These are phyloP conservation scores for Dryobota labecula DNA, from an alignment of 2,888 invertebrate genomes.

Conservation along the genomic window DNA sequence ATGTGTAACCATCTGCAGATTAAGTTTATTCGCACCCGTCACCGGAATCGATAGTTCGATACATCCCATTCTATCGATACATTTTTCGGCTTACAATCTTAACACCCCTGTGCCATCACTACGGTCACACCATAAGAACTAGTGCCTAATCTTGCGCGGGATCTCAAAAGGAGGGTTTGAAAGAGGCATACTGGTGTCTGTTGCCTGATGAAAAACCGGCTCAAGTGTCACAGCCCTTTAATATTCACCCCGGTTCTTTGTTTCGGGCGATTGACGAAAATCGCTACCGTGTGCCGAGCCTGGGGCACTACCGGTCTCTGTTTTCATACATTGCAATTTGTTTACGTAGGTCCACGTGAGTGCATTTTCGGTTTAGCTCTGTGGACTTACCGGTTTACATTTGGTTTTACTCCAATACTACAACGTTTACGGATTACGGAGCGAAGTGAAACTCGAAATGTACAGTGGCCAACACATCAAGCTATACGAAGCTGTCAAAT, in stretches of 20 bases:
- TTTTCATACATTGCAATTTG: conserved; percentile 73
- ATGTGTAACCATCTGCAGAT: not conserved
- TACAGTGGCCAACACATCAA: too few relatives aligned
- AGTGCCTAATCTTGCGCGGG: conserved; percentile 89
- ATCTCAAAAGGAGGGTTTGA: conserved; percentile 88
- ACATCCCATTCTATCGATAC: conserved; percentile 9
- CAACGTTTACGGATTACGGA: conserved; percentile 45
- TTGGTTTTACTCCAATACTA: conserved; percentile 48
- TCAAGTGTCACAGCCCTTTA: conserved; percentile 86
- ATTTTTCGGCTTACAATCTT: not conserved
- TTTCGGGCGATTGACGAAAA: conserved; percentile 88
- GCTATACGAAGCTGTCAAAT: too few relatives aligned
- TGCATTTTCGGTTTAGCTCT: conserved; percentile 61
- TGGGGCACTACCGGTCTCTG: conserved; percentile 53
- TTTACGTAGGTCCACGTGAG: conserved; percentile 70
- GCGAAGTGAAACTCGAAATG: conserved; percentile 37
- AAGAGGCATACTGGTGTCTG: conserved; percentile 84
- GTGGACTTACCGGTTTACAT: conserved; percentile 56
- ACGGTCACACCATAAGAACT: conserved; percentile 82
- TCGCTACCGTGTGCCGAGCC: conserved; percentile 70
- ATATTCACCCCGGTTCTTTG: conserved; percentile 88
- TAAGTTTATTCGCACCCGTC: not conserved
- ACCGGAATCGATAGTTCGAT: too few relatives aligned
- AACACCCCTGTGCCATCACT: conserved; percentile 67
- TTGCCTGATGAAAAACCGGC: conserved; percentile 87